Base-by-base conservation (phyloP, 2,797 vertebrate genomes). In the Poeciliopsis infans region DNA sequence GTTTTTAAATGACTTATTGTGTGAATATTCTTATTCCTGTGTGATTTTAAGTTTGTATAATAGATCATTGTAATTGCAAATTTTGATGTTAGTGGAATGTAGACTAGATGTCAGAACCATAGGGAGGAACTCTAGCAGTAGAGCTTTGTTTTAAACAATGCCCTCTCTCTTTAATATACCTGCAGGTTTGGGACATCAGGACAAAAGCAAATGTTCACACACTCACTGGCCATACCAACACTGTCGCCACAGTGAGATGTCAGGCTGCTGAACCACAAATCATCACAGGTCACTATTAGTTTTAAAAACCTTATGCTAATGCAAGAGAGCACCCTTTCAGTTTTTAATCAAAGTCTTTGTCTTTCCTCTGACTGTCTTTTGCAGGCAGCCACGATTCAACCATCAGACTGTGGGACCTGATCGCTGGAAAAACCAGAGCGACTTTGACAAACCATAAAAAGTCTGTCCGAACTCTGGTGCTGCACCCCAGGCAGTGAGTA, bases 381-480 rank as follows among this genome's bases (percentile, higher is more conserved):
- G 18, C 79, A 99, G 98, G 98, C 80, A 99, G 98, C 92, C 98
- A 99, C 16, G 98, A 99, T 84, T 98, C 98, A 4, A 99, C 98
- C 77, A 98, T 99, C 94, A 95, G 98, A 78, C 95, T 99, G 36
- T 99, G 98, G 98, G 98, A 99, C 91, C 93, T 99, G 90, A 97
- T 99, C 15, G 98, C 97, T 79, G 98, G 98, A 79, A 99, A 99
- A 95, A 99, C 98, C 33, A 96, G 98, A 93, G 97, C 97, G n/a
- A 99, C 98, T 4, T 94, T 99, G 90, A 99, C 98, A 51, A 99
- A 99, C 92, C 98, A 99, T 91, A 99, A 99, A 94, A 99, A 99
- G 82, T 99, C 98, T 25, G 98, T 99, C 77, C 93, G 98, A 89
- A 97, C 97, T 33, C 92, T 99, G 76, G 97, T 97, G 85, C 89